Conservation (phyloP, 2,113 vertebrate species). For the Marmota monax region DNA sequence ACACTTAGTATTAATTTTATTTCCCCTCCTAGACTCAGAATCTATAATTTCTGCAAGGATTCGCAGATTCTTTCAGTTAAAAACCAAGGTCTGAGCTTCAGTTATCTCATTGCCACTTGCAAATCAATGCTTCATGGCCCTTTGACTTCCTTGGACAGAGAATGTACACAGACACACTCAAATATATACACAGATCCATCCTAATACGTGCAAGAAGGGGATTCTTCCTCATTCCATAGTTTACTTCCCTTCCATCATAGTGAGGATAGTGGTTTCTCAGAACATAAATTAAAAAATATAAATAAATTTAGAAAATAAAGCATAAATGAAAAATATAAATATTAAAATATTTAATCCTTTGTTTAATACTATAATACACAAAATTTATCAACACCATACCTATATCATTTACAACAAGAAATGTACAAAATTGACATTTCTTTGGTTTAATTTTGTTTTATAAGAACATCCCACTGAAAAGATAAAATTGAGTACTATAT, state of each 20-base stretch:
- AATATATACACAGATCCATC: neutral
- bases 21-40: neutral
- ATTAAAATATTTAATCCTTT: neutral
- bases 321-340: too few species aligned
- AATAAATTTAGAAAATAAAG: too few species aligned
- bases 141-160: neutral
- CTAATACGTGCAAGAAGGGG: neutral
- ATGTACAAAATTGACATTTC: neutral
- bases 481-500: neutral
- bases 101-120: neutral
- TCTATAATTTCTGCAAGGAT: neutral
- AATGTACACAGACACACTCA: neutral
- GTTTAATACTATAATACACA: neutral
- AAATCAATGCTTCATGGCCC: neutral
- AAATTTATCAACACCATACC: neutral
- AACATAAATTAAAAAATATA: neutral
- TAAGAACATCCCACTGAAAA: neutral
- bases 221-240: neutral
- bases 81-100: neutral
- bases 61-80: neutral
- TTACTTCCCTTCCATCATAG: neutral
- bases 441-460: constrained; percentile 14
- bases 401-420: neutral
- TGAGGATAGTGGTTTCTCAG: neutral
- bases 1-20: neutral